phyloP scores from a whole-genome alignment of 2,888 invertebrate species.

The Bombylius major region DNA sequence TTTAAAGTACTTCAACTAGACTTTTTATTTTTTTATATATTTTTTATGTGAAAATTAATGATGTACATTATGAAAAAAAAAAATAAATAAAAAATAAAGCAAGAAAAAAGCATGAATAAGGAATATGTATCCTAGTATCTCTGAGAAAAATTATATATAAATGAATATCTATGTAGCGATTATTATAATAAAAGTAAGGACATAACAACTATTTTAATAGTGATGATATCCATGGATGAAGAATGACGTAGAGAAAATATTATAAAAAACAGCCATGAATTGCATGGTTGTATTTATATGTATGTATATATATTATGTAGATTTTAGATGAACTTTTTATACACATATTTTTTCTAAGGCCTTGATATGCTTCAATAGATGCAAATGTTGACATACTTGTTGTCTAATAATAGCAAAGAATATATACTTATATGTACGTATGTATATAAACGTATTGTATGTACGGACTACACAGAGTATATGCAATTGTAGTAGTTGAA shows the following conservation, averaged over 20 bases:
- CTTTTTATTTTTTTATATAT: background rate
- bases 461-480: no score
- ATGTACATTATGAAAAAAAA: background rate
- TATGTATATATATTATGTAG: no score
- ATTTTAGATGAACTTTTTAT: no score
- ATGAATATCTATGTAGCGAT: no score
- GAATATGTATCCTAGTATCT: background rate
- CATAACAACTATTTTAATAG: no score
- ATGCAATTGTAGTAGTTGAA: no score
- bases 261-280: no score
- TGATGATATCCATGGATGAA: no score
- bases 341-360: background rate
- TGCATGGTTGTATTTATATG: no score
- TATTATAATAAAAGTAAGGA: no score
- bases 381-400: background rate
- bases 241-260: no score
- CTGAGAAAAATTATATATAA: no score
- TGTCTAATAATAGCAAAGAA: background rate
- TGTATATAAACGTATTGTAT: background rate
- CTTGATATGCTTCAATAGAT: background rate
- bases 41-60: background rate
- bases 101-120: background rate
- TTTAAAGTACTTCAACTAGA: background rate
- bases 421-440: background rate
- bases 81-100: background rate